Evolutionary conservation across 2,888 invertebrate species (phyloP).

Genomic region (Fragum sueziense): DNA sequence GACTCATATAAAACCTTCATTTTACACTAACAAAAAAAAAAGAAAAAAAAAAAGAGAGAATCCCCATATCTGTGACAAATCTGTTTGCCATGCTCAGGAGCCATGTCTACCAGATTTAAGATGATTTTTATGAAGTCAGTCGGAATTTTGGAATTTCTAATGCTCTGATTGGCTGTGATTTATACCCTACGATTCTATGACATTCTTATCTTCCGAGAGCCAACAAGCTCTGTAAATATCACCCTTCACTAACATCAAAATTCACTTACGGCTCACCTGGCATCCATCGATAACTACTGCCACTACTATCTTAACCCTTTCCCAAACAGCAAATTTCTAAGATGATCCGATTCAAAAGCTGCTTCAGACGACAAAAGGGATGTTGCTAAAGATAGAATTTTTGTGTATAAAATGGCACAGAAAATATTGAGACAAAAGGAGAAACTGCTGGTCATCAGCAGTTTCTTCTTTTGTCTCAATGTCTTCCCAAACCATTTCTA

Average conservation of each 20-base stretch:
- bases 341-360: too few relatives aligned
- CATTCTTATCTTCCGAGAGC: conserved; percentile 33
- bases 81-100: background rate
- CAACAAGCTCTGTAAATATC: conserved; percentile 25
- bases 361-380: too few relatives aligned
- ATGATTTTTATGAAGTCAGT: conserved; percentile 11
- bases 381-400: too few relatives aligned
- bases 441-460: too few relatives aligned
- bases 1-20: background rate
- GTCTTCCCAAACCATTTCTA: too few relatives aligned
- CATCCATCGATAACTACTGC: background rate
- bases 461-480: too few relatives aligned
- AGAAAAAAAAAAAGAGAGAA: too few relatives aligned
- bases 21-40: too few relatives aligned
- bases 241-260: conserved; percentile 26
- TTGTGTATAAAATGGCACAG: too few relatives aligned
- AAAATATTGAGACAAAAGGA: too few relatives aligned
- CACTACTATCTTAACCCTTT: too few relatives aligned
- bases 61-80: background rate
- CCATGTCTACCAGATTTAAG: background rate
- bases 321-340: too few relatives aligned
- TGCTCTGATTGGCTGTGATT: conserved; percentile 48
- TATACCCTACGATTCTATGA: conserved; percentile 47
- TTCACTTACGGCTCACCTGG: conserved; percentile 24
- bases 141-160: conserved; percentile 16